Conservation (phyloP, 2,113 vertebrate genomes). For the Epinephelus moara region DNA sequence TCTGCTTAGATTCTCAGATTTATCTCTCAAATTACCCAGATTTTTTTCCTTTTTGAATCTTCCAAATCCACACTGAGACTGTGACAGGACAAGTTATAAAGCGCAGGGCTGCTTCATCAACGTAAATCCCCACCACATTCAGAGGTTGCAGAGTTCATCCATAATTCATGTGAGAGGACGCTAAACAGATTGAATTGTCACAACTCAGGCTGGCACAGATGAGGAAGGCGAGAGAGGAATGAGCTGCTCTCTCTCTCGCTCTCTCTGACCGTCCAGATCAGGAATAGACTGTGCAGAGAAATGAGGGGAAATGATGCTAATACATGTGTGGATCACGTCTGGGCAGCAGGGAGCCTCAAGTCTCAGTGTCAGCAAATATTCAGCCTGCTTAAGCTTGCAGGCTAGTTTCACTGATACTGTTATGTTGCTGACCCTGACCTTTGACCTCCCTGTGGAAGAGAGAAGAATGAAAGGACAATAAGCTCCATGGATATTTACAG, state of each 20-base stretch:
- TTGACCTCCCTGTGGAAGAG: neutral
- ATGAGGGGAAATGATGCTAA: neutral
- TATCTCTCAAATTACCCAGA: constrained; percentile 27
- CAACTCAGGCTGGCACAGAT: constrained; percentile 32
- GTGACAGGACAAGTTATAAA: constrained; percentile 29
- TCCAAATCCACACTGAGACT: constrained; percentile 13
- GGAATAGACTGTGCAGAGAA: constrained; percentile 8
- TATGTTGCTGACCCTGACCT: constrained; percentile 1
- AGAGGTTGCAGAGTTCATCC: constrained; percentile 60
- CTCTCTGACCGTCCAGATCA: neutral
- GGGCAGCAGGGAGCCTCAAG: neutral
- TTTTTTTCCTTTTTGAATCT: constrained; percentile 16
- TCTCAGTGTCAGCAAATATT: neutral
- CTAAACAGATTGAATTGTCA: constrained; percentile 75
- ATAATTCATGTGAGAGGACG: constrained; percentile 67
- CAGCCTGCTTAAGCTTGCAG: neutral
- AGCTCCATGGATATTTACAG: neutral
- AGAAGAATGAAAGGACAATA: neutral
- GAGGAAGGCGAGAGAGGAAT: neutral
- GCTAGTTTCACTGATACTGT: neutral
- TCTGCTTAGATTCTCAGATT: neutral
- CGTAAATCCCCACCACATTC: constrained; percentile 48
- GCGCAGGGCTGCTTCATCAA: constrained; percentile 45
- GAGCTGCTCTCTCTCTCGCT: constrained; percentile 4
- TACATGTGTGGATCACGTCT: constrained; percentile 8